Base-by-base conservation (phyloP, 2,797 vertebrate genomes). In the Sebastes goodei region DNA sequence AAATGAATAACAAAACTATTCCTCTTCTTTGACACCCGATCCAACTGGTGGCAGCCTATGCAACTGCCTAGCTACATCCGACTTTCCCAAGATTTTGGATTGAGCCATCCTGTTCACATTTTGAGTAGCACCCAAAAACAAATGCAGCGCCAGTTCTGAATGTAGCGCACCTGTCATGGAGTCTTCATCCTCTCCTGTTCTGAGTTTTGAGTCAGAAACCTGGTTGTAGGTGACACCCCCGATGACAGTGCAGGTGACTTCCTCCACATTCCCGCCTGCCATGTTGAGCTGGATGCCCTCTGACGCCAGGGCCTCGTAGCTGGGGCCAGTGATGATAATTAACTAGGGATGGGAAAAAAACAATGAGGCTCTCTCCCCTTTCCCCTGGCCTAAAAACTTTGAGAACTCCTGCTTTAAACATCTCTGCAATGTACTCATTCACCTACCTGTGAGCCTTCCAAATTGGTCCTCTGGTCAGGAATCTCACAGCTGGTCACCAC, bases 301-400 rank as follows among this genome's bases (percentile, higher is more conserved):
- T 0, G 97, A 95, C 0, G 97, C 88, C 86, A 98, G 92, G 1
- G 96, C 93, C 59, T 97, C 97, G 0, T 97, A 99, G 77, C 96
- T 95, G 1, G 97, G 95, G 5, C 97, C 96, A 0, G 97, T 97
- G 62, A 99, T 97, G 93, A 99, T 98, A 49, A 98, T 97, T 66
- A 98, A 92, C 95, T 98, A 35, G 10, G 27, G 66, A 55, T 1
- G 87, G 57, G 57, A n/a, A 52, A 52, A 17, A 52, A 52, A 46
- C 42, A 46, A 42, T 46, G n/a, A 67, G 1, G 5, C 35, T 38
- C 35, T 38, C 35, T 38, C 35, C 0, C 35, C 35, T 38, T 38
- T 38, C 12, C 35, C 15, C 15, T 7, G 42, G 42, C 15, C 15
- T 0, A 1, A 46, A 46, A 38, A 12, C 7, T 7, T 46, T 46